A percentile compares a stretch with the other conserved stretches of the same genome.
Evolutionary conservation across 1,140 invertebrate species (phyloP).

Genomic region (Eriosoma lanigerum): DNA sequence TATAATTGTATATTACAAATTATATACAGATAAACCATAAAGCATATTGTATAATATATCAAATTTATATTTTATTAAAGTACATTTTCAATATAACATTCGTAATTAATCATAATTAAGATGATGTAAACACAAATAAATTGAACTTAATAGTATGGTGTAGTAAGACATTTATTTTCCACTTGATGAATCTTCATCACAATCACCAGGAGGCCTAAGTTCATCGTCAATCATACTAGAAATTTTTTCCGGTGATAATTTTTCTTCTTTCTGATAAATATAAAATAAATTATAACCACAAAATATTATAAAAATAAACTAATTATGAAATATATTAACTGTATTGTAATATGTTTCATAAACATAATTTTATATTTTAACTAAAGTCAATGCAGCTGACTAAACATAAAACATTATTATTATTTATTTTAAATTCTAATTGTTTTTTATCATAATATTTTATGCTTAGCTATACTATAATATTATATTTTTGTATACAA

Average conservation of each 20-base stretch:
- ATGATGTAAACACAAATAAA: background rate
- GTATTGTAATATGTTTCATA: no score
- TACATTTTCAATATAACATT: background rate
- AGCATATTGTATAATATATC: background rate
- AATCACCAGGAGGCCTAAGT: constrained; percentile 42
- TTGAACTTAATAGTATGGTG: background rate
- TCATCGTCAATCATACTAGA: constrained; percentile 36
- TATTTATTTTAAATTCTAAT: no score
- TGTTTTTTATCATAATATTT: no score
- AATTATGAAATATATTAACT: no score
- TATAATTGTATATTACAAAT: background rate
- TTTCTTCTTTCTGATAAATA: constrained; percentile 1
- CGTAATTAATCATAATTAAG: background rate
- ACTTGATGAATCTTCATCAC: constrained; percentile 29
- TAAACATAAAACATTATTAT: no score
- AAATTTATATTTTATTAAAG: background rate
- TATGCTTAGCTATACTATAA: no score
- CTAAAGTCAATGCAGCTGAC: no score
- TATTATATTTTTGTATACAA: no score
- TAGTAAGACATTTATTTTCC: constrained; percentile 1
- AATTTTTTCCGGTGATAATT: constrained; percentile 21
- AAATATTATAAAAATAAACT: no score
- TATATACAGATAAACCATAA: background rate
- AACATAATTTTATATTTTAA: no score
- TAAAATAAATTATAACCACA: no score